A percentile compares a stretch with the other conserved stretches of the same genome.
Conservation (phyloP, 2,113 vertebrate species). For the Scophthalmus maximus region DNA sequence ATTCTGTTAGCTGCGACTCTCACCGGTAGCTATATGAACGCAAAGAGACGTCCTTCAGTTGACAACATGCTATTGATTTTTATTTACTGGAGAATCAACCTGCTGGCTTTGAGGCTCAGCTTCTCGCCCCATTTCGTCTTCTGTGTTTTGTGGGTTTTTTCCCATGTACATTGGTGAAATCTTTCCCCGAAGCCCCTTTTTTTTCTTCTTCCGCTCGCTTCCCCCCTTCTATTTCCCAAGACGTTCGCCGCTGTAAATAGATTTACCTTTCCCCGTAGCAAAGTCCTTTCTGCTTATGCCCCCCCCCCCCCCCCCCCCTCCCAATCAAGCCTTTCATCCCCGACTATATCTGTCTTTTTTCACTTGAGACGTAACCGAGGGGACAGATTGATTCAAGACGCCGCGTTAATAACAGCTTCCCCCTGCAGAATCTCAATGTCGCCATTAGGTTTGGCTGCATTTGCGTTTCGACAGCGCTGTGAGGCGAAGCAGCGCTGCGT, state of each 20-base stretch:
- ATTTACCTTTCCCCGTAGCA: conserved; percentile 77
- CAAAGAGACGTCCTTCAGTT: conserved; percentile 55
- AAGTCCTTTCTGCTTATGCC: conserved; percentile 61
- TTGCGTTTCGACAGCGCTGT: conserved; percentile 11
- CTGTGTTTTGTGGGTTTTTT: conserved; percentile 66
- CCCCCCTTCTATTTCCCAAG: conserved; percentile 65
- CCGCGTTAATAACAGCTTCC: conserved; percentile 32
- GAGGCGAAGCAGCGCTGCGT: neutral
- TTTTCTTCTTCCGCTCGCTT: conserved; percentile 1
- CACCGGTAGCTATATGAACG: conserved; percentile 50
- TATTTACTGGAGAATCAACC: conserved; percentile 62
- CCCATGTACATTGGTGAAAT: conserved; percentile 57
- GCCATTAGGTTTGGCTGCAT: conserved; percentile 11
- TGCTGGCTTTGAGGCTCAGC: conserved; percentile 64
- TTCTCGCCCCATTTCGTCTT: conserved; percentile 36
- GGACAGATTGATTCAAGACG: conserved; percentile 50
- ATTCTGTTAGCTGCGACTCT: conserved; percentile 46
- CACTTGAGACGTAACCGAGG: conserved; percentile 36
- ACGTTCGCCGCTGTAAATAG: conserved; percentile 75
- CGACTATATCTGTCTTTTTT: conserved; percentile 20
- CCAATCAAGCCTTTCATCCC: conserved; percentile 53
- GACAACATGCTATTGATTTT: conserved; percentile 64
- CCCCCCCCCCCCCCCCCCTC: conserved; percentile 10
- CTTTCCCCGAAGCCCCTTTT: conserved; percentile 55
- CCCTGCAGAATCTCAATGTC: conserved; percentile 25